Base-by-base conservation (phyloP, 2,888 invertebrate species). In the Blera fallax region DNA sequence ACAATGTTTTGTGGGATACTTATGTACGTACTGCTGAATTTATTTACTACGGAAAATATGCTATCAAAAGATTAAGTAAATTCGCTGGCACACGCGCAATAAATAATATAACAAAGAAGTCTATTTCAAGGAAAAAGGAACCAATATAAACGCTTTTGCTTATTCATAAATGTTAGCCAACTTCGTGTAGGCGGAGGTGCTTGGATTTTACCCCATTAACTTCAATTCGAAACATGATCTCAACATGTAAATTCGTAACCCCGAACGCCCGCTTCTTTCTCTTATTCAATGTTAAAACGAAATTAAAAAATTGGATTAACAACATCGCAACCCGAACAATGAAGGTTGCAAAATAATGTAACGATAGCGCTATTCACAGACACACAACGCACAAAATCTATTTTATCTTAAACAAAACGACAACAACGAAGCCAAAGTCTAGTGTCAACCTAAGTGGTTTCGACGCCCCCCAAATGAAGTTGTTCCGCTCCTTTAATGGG, bases 391-490 rank as follows among this genome's bases (percentile, higher is more conserved):
- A 69, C 54, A 40, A 54, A 54, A 73, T 78, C 72, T 34, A 50
- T 43, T 73, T 40, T 29, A 50, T 52, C 18, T 54, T 16, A 73
- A 10, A 29, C 11, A 45, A 10, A 64, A n/a, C n/a, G 4, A 48
- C 24, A 48, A 37, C 14, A 78, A 52, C 54, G 70, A 73, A 50
- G 60, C 62, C 48, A 50, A 52, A 58, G 29, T 11, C 40, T 72
- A 62, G 67, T 85, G 72, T 76, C 85, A 85, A 85, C 72, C 27
- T 29, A 77, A 81, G 72, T 85, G 81, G 72, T 81, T 54, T 74
- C 52, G 34, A 85, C 85, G 77, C 85, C 72, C 76, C 64, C 65
- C 48, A 80, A 80, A 76, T 65, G 56, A 85, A 79, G 84, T 85
- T 85, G 58, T 65, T 85, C 56, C 27, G 27, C 74, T 70, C 80